phyloP scores from a whole-genome alignment of 2,797 vertebrate species.

The Tarsius wallacei region DNA sequence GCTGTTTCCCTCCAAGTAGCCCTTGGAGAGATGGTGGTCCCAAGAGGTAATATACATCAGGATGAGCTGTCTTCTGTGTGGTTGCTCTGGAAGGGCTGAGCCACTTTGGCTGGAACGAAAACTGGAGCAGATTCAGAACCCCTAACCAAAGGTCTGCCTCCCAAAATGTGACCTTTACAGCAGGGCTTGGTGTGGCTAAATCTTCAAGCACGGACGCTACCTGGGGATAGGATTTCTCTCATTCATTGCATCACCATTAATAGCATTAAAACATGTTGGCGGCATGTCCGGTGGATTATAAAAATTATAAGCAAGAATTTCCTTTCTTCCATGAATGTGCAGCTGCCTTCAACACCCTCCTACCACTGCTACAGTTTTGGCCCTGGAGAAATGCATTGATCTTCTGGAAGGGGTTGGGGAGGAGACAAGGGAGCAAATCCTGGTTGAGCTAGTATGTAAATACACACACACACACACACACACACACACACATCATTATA shows the following conservation, averaged over 20 bases:
- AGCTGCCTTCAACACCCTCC: not conserved
- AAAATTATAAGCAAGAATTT: not conserved
- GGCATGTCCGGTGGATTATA: not conserved
- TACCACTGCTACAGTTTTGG: no score
- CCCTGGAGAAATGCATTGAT: not conserved
- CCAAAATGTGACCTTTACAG: not conserved
- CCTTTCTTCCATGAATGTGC: not conserved
- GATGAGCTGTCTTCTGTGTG: not conserved
- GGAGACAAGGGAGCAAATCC: not conserved
- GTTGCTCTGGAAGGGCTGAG: not conserved
- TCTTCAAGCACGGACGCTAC: not conserved
- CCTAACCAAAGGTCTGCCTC: not conserved
- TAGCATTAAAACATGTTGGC: not conserved
- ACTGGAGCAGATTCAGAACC: not conserved
- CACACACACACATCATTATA: no score
- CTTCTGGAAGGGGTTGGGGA: not conserved
- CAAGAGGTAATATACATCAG: not conserved
- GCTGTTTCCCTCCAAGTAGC: not conserved
- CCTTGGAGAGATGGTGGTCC: not conserved
- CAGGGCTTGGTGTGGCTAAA: not conserved
- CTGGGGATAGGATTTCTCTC: not conserved
- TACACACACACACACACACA: not conserved
- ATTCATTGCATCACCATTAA: not conserved
- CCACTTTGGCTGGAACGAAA: not conserved
- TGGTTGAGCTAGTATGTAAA: not conserved